Evolutionary conservation across 2,888 invertebrate species (phyloP), one percentile per base, ranked within the genome.

Genomic region (Eristalis pertinax): DNA sequence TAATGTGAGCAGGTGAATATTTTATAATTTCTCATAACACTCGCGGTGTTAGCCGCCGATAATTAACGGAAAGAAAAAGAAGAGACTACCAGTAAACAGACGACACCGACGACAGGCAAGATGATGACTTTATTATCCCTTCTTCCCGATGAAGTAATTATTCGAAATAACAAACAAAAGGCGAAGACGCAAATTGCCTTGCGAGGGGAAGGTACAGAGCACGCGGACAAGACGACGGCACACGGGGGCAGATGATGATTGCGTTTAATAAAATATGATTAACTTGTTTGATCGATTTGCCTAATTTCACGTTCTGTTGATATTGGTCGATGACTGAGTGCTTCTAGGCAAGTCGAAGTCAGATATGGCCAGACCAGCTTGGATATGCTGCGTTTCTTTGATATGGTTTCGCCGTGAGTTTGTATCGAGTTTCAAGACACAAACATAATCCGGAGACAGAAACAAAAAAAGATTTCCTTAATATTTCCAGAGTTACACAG

Each of bases 341-440:
- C 43, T 19, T 43, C 43, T n/a, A n/a, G 4, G 19, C 43, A 2
- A n/a, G 43, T 7, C 50, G 19, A n/a, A 50, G 19, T 10, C 32
- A 19, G 50, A 50, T 50, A 50, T 50, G 50, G 5, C n/a, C 7
- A n/a, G n/a, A 50, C n/a, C n/a, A n/a, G 19, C 5, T 50, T 7
- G 7, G 43, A 50, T 50, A 19, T 50, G 50, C 0, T 32, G 15
- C 10, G 10, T 22, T 64, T 41, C 68, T 58, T 65, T 75, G 82
- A 86, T 86, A 86, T 86, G 78, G 81, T 76, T 76, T 82, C 60
- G 56, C 22, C n/a, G 43, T 70, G 43, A 65, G 65, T 65, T 11
- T 13, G 56, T 73, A 69, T 81, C 69, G 32, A 24, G 4, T 78
- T 77, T 83, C 65, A 4, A 62, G 26, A 22, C 13, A n/a, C 24